Evolutionary conservation across 2,113 vertebrate genomes (phyloP).

Genomic region (Lycaon pictus): DNA sequence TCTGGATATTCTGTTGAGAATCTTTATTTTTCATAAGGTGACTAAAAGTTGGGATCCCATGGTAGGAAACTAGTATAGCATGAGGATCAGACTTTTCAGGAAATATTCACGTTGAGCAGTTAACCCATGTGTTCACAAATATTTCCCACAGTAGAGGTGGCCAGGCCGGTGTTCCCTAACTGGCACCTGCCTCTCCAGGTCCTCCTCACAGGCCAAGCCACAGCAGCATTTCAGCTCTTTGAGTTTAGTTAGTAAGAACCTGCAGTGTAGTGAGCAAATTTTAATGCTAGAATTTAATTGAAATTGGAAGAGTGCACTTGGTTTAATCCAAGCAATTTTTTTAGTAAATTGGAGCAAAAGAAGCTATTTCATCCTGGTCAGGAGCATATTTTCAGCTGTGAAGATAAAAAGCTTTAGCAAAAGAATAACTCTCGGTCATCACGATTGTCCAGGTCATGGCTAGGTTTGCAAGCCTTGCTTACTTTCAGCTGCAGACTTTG

Average conservation of each 20-base stretch:
- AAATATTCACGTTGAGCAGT: background rate
- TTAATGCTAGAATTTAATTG: background rate
- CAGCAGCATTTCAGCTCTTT: background rate
- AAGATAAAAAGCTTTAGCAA: background rate
- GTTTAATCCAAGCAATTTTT: constrained; percentile 9
- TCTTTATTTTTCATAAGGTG: constrained; percentile 27
- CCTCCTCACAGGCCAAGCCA: background rate
- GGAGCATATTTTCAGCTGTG: background rate
- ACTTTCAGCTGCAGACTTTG: background rate
- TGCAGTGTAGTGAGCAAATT: background rate
- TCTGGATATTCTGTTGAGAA: background rate
- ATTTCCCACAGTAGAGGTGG: background rate
- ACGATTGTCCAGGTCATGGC: background rate
- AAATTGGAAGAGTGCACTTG: constrained; percentile 29
- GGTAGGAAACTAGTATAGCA: background rate
- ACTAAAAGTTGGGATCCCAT: background rate
- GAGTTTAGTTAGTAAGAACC: background rate
- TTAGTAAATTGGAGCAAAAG: constrained; percentile 27
- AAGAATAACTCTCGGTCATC: background rate
- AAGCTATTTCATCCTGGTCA: background rate
- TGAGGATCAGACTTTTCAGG: background rate
- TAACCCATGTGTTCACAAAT: background rate
- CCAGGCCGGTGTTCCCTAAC: background rate
- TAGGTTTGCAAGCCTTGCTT: background rate
- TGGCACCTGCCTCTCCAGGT: background rate